phyloP scores from a whole-genome alignment of 2,113 vertebrate genomes.

The Pseudorhombus dupliciocellatus region DNA sequence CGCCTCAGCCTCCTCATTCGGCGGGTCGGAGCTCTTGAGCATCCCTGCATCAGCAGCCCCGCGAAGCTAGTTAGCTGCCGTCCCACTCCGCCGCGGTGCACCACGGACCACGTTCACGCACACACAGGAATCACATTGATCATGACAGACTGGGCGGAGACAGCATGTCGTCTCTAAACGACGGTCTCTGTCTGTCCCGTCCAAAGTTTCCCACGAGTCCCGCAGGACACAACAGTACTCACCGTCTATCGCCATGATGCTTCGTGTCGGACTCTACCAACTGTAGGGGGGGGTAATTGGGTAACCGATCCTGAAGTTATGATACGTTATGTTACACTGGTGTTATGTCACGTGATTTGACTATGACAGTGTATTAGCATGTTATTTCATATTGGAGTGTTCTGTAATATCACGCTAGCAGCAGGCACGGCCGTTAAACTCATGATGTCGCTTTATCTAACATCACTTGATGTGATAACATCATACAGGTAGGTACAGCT shows the following conservation, averaged over 20 bases:
- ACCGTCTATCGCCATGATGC: conserved; percentile 94
- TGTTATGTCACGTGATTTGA: too few species aligned
- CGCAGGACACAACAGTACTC: conserved; percentile 79
- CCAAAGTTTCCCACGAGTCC: conserved; percentile 69
- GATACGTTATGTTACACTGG: too few species aligned
- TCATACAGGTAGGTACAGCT: too few species aligned
- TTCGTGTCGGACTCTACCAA: conserved; percentile 85
- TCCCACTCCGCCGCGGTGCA: conserved; percentile 37
- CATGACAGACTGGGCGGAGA: not conserved
- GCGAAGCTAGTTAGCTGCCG: conserved; percentile 27
- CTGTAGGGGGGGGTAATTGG: conserved; percentile 31
- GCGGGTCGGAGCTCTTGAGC: conserved; percentile 45
- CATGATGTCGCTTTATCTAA: too few species aligned
- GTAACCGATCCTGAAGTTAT: not conserved
- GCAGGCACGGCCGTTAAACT: too few species aligned
- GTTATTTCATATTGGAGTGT: too few species aligned
- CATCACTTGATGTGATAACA: too few species aligned
- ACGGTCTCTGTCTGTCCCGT: conserved; percentile 7
- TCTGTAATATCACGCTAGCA: too few species aligned
- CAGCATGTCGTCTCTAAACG: not conserved
- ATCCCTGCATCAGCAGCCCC: conserved; percentile 42
- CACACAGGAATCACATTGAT: not conserved
- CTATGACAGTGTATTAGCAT: too few species aligned
- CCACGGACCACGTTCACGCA: not conserved
- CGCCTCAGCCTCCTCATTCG: conserved; percentile 35